Percentiles rank a stretch among this genome's conserved stretches.
These are phyloP conservation scores for Liasis olivaceus DNA, from an alignment of 2,797 vertebrate species.

Conservation along the genomic window DNA sequence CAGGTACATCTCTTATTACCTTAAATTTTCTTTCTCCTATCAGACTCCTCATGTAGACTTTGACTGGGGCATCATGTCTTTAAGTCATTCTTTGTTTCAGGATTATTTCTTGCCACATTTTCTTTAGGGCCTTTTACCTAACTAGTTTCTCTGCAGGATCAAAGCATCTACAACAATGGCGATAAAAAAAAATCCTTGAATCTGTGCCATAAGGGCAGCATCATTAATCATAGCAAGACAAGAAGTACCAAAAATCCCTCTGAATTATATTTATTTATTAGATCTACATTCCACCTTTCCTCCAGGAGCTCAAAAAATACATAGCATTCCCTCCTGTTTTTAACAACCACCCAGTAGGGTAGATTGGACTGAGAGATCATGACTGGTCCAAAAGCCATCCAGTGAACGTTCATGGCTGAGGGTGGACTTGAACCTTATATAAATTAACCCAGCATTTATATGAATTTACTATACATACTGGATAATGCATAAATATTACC, in stretches of 20 bases:
- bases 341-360: background rate
- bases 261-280: background rate
- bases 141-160: background rate
- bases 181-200: background rate
- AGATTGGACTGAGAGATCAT: background rate
- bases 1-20: background rate
- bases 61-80: background rate
- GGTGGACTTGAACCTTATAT: background rate
- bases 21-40: background rate
- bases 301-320: background rate
- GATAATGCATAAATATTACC: background rate
- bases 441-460: background rate
- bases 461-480: background rate
- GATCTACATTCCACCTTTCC: background rate
- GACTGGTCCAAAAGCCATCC: background rate
- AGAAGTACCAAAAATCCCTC: background rate
- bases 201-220: background rate
- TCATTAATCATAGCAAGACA: background rate
- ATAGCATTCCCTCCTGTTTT: background rate
- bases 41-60: background rate
- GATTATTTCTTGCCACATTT: background rate
- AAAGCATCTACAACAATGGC: background rate
- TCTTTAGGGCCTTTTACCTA: background rate
- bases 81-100: background rate
- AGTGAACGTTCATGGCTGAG: background rate